Base-by-base conservation (phyloP, 2,888 invertebrate species). In the Polymixis flavicincta region DNA sequence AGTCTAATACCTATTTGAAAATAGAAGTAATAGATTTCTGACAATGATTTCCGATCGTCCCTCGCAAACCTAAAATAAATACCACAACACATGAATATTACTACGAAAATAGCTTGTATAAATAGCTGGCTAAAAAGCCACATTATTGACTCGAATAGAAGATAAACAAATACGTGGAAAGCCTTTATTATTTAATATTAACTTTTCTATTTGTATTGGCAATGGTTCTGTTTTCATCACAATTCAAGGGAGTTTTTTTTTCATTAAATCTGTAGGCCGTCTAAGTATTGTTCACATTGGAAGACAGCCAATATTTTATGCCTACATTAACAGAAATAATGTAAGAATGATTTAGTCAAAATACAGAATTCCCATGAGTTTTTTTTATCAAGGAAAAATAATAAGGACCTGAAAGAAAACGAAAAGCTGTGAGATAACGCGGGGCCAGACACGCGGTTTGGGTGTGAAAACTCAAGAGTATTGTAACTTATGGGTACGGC, bases 391-490 rank as follows among this genome's bases (percentile, higher is more conserved):
- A 42, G 37, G 42, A 74, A 64, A 71, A 85, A 78, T 71, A 72
- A 76, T 82, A 63, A 37, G 50, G 45, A 57, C 48, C 48, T 50
- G 50, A 48, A 71, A 73, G 42, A 68, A 69, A 71, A 52, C 60
- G n/a, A 55, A 67, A 73, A 71, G 50, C 71, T 77, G 22, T 54
- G 28, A 55, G 57, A 82, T 81, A 71, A 61, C 69, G 32, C 61
- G 8, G 32, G 65, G 50, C n/a, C 19, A 68, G 55, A 57, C 57
- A n/a, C 52, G 60, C 32, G 68, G 55, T 63, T 66, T 64, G 72
- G 57, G 67, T 82, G 72, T 85, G 77, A 61, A 71, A 54, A 73
- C 85, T 71, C 73, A 63, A 85, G 77, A 73, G 82, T 77, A 82
- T 85, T 85, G 70, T 83, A 77, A 82, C 64, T 71, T 82, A 82